Evolutionary conservation across 2,888 invertebrate species (phyloP).

Genomic region (Prionchulus punctatus): DNA sequence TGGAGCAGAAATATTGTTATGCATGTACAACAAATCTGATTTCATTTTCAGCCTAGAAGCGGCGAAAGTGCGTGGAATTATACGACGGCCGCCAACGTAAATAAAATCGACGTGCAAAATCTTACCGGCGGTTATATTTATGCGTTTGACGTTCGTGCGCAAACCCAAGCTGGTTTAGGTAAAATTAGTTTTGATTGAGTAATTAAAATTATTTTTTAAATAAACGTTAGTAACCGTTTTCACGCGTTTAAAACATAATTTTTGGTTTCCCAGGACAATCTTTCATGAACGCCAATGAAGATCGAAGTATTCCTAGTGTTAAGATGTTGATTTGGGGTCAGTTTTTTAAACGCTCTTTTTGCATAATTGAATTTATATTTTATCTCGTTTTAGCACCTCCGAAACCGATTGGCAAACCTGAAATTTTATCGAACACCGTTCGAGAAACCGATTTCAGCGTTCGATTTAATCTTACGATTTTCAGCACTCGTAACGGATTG

Average conservation of each 20-base stretch:
- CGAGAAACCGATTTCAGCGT: conserved; percentile 16
- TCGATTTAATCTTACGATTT: conserved; percentile 16
- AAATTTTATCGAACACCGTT: conserved; percentile 16
- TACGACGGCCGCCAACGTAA: background rate
- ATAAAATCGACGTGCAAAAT: background rate
- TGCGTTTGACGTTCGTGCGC: conserved; percentile 6
- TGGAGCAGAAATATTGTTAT: too few species aligned
- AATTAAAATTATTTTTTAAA: too few species aligned
- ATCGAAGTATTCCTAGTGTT: background rate
- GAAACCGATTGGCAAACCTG: conserved; percentile 3
- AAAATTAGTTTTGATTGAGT: too few species aligned
- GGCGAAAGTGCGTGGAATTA: conserved; percentile 6
- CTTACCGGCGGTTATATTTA: conserved; percentile 10
- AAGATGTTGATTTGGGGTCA: background rate
- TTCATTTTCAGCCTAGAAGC: background rate
- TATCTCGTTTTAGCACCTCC: conserved; percentile 8
- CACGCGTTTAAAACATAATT: too few species aligned
- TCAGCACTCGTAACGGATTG: conserved; percentile 17
- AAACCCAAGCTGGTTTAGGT: conserved; percentile 5
- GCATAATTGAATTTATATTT: background rate
- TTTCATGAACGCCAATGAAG: too few species aligned
- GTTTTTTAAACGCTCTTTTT: too few species aligned
- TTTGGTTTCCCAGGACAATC: too few species aligned
- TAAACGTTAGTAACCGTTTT: too few species aligned
- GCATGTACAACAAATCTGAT: background rate